These are phyloP conservation scores for Cephonodes hylas DNA, from an alignment of 2,888 invertebrate genomes.

Conservation along the genomic window DNA sequence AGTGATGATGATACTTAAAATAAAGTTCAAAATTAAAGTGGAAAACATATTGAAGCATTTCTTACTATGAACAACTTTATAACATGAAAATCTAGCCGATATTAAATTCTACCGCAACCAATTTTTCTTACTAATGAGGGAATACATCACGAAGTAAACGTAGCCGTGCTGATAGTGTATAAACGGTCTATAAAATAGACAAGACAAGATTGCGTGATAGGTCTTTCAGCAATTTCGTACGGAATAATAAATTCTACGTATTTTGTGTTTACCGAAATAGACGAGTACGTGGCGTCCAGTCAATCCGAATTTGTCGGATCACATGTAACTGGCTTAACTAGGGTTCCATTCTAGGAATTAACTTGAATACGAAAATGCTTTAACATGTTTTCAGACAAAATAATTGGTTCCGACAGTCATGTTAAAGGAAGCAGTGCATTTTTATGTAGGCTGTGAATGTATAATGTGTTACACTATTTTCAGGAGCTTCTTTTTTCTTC, in stretches of 20 bases:
- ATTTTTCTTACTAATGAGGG: neutral
- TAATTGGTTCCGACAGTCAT: neutral
- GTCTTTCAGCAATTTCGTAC: constrained; percentile 20
- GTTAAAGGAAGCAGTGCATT: too few relatives aligned
- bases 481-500: too few relatives aligned
- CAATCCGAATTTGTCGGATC: neutral
- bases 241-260: constrained; percentile 27
- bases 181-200: neutral
- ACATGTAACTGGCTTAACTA: neutral
- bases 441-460: too few relatives aligned
- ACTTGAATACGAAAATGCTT: neutral
- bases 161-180: neutral
- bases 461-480: too few relatives aligned
- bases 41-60: neutral
- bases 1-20: too few relatives aligned
- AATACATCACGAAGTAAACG: neutral
- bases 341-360: neutral
- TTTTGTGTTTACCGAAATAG: neutral
- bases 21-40: too few relatives aligned
- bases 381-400: neutral
- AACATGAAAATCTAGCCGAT: neutral
- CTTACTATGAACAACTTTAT: too few relatives aligned
- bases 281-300: neutral
- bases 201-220: constrained; percentile 20
- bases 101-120: neutral